Evolutionary conservation across 2,888 invertebrate species (phyloP), one percentile per base, ranked within the genome.

Genomic region (Melangyna quadrimaculata): DNA sequence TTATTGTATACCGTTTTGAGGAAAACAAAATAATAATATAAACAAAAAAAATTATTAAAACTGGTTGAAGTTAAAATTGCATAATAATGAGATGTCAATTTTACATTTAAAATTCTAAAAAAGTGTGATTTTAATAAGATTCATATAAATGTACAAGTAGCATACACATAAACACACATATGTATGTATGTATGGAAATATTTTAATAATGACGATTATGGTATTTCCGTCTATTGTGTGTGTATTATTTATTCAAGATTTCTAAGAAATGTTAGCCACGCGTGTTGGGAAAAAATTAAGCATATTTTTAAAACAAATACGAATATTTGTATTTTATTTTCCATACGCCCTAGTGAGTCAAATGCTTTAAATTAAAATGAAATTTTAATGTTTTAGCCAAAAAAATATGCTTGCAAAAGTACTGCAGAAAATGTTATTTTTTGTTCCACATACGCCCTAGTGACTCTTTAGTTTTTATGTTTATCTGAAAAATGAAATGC

Each of bases 31-130:
- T n/a, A n/a, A n/a, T n/a, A n/a, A n/a, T n/a, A n/a, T n/a, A n/a
- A n/a, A n/a, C n/a, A n/a, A 55, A 63, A 29, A 17, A n/a, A 1
- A 55, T 73, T 61, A 19, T 55, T 35, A 3, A 29, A 63, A 63
- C 63, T 29, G 43, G 63, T 53, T 32, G 61, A 63, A 40, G 29
- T 27, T 55, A 4, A 57, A 17, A 55, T 45, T 55, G 69, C 61
- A 37, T 74, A 83, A 37, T 74, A 83, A 83, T 70, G 69, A 73
- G 65, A 57, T 63, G 67, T 69, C 53, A 82, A 82, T 61, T 72
- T 61, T 19, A 61, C 17, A 55, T 37, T 63, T n/a, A 53, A 59
- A 53, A 65, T 71, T 57, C 55, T 9, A 45, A 12, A 2, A 37
- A 43, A n/a, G 35, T 22, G 14, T 27, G 8, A 61, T 22, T 55